Evolutionary conservation across 2,113 vertebrate species (phyloP).

Genomic region (Semicossyphus pulcher): DNA sequence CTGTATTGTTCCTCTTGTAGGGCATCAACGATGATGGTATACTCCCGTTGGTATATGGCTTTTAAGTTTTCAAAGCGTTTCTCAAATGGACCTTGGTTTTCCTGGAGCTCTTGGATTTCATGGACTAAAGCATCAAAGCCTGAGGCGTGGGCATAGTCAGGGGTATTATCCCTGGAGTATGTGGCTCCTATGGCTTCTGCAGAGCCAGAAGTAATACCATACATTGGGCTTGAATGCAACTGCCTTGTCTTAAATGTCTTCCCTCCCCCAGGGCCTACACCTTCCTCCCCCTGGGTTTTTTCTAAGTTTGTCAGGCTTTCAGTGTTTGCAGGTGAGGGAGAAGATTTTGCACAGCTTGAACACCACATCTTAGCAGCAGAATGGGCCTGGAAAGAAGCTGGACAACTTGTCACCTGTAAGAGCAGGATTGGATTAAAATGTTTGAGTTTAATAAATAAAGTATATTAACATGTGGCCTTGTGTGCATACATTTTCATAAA

Average conservation of each 20-base stretch:
- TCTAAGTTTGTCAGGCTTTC: slow-evolving; percentile 93
- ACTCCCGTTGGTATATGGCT: slow-evolving; percentile 94
- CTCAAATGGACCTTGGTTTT: slow-evolving; percentile 91
- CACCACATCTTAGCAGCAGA: slow-evolving; percentile 94
- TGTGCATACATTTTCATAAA: no score
- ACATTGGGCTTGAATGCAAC: slow-evolving; percentile 94
- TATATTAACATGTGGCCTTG: no score
- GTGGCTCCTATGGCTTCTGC: slow-evolving; percentile 92
- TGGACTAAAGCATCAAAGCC: slow-evolving; percentile 92
- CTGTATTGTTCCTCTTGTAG: slow-evolving; percentile 95
- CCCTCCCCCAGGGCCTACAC: slow-evolving; percentile 65
- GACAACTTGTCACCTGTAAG: slow-evolving; percentile 92
- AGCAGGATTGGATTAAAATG: neutral
- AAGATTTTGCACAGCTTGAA: slow-evolving; percentile 96
- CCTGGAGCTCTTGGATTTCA: slow-evolving; percentile 94
- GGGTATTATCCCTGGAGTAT: slow-evolving; percentile 92
- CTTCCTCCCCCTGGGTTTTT: slow-evolving; percentile 90
- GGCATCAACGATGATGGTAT: slow-evolving; percentile 93
- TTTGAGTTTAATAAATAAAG: no score
- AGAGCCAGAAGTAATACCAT: slow-evolving; percentile 93
- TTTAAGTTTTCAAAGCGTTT: slow-evolving; percentile 94
- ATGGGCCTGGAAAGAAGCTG: slow-evolving; percentile 94
- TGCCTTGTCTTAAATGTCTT: slow-evolving; percentile 87
- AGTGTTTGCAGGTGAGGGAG: slow-evolving; percentile 93
- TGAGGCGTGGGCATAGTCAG: slow-evolving; percentile 89